Evolutionary conservation across 2,888 invertebrate species (phyloP).

Genomic region (Drosophila histrio): DNA sequence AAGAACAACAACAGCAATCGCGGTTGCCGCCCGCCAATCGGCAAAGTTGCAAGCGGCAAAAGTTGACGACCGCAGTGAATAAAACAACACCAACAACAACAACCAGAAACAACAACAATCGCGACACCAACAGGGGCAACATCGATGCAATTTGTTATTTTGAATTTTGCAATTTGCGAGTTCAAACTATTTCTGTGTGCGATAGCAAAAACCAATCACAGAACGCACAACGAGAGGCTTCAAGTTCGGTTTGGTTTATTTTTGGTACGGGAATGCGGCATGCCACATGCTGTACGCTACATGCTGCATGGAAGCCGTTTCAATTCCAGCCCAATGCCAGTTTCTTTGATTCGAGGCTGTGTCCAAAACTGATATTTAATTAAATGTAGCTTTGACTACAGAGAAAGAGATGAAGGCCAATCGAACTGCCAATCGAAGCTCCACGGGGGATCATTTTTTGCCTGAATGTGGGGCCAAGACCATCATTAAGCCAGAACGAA

Average conservation of each 20-base stretch:
- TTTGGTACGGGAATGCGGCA: neutral
- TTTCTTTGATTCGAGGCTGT: constrained; percentile 18
- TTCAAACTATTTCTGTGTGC: constrained; percentile 59
- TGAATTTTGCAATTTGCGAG: constrained; percentile 74
- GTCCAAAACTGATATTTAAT: constrained; percentile 64
- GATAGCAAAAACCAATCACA: constrained; percentile 55
- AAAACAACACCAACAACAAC: constrained; percentile 40
- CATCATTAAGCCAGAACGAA: constrained; percentile 30
- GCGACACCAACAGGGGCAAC: constrained; percentile 27
- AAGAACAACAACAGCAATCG: constrained; percentile 51
- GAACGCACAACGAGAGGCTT: constrained; percentile 35
- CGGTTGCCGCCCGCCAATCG: constrained; percentile 76
- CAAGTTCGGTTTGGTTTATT: constrained; percentile 15
- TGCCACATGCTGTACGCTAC: neutral
- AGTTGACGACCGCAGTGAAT: constrained; percentile 70
- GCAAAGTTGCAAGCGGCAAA: constrained; percentile 66
- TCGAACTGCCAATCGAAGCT: neutral
- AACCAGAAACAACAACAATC: constrained; percentile 11
- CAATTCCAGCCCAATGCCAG: neutral
- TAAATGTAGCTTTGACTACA: constrained; percentile 55
- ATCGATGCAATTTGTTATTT: constrained; percentile 76
- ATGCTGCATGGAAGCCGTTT: neutral
- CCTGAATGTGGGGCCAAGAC: neutral
- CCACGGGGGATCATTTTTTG: constrained; percentile 10
- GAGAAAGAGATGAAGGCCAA: constrained; percentile 5